These are phyloP conservation scores for Tenthredo livida DNA, from an alignment of 2,888 invertebrate genomes.

Conservation along the genomic window DNA sequence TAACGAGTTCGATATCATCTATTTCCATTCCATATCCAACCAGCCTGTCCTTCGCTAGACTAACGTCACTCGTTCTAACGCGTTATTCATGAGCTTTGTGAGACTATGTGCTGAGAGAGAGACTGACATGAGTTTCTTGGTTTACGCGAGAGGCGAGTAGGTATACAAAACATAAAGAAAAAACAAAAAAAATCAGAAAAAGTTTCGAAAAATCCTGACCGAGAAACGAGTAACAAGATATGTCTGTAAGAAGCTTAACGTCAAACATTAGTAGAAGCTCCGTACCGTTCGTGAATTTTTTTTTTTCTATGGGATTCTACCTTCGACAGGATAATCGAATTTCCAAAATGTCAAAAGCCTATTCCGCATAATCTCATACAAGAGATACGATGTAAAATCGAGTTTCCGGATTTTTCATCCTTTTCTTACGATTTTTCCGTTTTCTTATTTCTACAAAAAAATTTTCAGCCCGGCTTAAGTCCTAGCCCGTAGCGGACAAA, in stretches of 20 bases:
- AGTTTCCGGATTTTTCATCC: background rate
- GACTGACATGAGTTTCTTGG: background rate
- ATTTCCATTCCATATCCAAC: background rate
- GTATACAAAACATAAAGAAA: background rate
- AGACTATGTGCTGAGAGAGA: background rate
- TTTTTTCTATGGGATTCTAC: slow-evolving; percentile 1
- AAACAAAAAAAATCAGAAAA: background rate
- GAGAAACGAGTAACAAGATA: slow-evolving; percentile 7
- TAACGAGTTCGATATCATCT: background rate
- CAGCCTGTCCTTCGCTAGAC: slow-evolving; percentile 14
- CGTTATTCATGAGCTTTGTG: slow-evolving; percentile 6
- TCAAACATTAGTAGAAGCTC: slow-evolving; percentile 7
- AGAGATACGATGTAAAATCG: slow-evolving; percentile 5
- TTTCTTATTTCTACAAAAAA: background rate
- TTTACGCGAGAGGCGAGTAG: background rate
- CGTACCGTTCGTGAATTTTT: background rate
- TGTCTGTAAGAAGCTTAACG: slow-evolving; percentile 18
- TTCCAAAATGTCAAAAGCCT: background rate
- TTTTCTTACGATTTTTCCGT: background rate
- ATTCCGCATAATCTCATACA: background rate
- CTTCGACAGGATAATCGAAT: slow-evolving; percentile 6
- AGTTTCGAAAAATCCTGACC: background rate
- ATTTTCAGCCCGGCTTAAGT: background rate
- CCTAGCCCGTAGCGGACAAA: background rate
- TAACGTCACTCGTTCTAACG: slow-evolving; percentile 14